These are phyloP conservation scores for Neolamprologus falcicula DNA, from an alignment of 2,113 vertebrate species.

Conservation along the genomic window DNA sequence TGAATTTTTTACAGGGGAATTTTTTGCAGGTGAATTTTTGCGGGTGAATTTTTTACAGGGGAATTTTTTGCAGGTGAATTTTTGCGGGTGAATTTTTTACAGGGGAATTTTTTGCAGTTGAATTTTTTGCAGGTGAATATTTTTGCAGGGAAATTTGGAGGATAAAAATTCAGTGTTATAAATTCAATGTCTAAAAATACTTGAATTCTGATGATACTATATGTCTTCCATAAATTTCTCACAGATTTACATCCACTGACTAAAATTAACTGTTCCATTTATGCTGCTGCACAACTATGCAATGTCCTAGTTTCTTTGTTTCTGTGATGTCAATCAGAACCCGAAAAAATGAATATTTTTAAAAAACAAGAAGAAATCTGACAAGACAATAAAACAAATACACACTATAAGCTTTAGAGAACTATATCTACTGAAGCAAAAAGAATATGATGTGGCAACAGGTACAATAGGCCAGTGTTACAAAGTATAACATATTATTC, in stretches of 20 bases:
- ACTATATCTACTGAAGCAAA: neutral
- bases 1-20: too few species aligned
- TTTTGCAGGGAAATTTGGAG: too few species aligned
- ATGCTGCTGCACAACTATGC: neutral
- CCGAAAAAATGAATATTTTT: neutral
- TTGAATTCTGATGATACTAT: too few species aligned
- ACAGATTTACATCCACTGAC: neutral
- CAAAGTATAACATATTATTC: neutral
- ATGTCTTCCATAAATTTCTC: neutral
- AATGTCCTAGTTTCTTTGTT: neutral
- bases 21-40: too few species aligned
- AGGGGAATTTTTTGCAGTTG: too few species aligned
- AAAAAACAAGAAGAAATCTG: neutral
- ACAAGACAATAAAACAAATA: neutral
- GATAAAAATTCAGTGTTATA: too few species aligned
- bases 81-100: too few species aligned
- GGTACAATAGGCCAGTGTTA: neutral
- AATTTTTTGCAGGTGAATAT: too few species aligned
- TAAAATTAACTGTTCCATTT: neutral
- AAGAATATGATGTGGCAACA: rapidly evolving
- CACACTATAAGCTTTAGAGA: neutral
- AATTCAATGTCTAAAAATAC: too few species aligned
- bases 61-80: too few species aligned
- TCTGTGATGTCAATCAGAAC: neutral
- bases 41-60: too few species aligned